Conservation (phyloP, 2,888 invertebrate genomes). For the Spatulosminthurus flaviceps region DNA sequence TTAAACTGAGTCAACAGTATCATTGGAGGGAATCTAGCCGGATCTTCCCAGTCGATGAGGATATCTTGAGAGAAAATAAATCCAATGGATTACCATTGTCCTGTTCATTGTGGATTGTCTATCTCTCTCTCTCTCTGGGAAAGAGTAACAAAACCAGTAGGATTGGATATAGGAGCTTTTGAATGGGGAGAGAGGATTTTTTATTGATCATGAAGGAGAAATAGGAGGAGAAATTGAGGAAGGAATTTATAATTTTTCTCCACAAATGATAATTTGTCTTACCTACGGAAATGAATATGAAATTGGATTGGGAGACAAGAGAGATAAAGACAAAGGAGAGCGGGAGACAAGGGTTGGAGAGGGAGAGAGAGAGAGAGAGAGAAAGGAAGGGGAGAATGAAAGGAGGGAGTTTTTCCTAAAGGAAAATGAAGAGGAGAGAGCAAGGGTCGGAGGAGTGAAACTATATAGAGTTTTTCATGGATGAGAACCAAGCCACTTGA, state of each 20-base stretch:
- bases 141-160: too few relatives aligned
- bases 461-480: constrained; percentile 21
- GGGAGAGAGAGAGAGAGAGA: constrained; percentile 18
- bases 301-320: constrained; percentile 22
- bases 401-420: constrained; percentile 10
- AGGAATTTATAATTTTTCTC: constrained; percentile 6
- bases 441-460: constrained; percentile 22
- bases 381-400: constrained; percentile 11
- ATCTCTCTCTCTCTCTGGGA: too few relatives aligned
- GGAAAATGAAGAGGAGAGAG: constrained; percentile 29
- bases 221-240: not conserved
- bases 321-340: constrained; percentile 6
- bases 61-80: not conserved
- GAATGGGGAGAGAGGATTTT: not conserved
- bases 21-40: not conserved
- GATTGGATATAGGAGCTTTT: too few relatives aligned
- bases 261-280: constrained; percentile 37
- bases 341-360: not conserved
- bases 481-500: constrained; percentile 47
- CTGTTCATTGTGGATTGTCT: not conserved
- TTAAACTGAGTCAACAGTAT: constrained; percentile 30
- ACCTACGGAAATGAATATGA: constrained; percentile 43
- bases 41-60: not conserved
- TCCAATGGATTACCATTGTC: not conserved
- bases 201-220: not conserved